Evolutionary conservation across 2,797 vertebrate genomes (phyloP).

Genomic region (Notamacropus eugenii): DNA sequence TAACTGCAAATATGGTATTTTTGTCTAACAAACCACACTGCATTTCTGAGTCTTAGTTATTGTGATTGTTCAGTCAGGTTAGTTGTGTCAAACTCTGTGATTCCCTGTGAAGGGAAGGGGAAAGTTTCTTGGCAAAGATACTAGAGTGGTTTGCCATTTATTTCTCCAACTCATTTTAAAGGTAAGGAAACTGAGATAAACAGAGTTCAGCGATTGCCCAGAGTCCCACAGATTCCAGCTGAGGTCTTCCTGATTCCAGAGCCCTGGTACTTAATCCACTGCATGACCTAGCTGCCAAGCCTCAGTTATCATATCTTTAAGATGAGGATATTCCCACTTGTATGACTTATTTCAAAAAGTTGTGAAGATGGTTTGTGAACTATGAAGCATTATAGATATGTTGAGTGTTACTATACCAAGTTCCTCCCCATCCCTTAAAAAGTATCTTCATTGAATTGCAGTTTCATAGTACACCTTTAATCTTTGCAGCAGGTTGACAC

Average conservation of each 20-base stretch:
- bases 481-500: background rate
- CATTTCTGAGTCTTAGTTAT: background rate
- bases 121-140: background rate
- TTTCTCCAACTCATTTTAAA: background rate
- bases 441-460: background rate
- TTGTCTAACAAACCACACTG: background rate
- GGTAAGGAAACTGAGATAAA: background rate
- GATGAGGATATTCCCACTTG: background rate
- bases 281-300: background rate
- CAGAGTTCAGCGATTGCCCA: background rate
- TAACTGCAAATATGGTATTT: background rate
- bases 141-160: background rate
- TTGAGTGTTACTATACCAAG: background rate
- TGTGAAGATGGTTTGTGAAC: background rate
- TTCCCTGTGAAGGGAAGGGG: background rate
- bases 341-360: background rate
- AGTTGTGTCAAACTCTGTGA: background rate
- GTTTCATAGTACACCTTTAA: background rate
- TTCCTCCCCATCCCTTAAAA: background rate
- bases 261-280: background rate
- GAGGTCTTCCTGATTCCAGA: background rate
- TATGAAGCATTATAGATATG: background rate
- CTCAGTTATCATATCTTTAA: background rate
- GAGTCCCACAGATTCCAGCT: background rate
- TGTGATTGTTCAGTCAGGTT: background rate